These are phyloP conservation scores for Puffinus mauretanicus DNA, from an alignment of 2,113 vertebrate species.

Conservation along the genomic window DNA sequence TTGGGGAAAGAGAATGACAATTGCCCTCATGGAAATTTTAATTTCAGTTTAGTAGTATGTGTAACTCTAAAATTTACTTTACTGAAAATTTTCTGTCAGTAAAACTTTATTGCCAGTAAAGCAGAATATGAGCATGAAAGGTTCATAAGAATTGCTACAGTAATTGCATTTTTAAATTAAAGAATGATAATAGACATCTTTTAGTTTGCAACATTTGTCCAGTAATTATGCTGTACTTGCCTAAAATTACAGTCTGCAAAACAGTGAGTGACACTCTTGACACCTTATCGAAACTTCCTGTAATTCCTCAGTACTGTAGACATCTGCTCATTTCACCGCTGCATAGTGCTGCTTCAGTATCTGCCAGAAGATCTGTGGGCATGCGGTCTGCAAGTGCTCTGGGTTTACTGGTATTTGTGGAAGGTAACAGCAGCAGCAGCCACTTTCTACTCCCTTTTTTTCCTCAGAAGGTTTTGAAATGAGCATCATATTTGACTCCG, in stretches of 20 bases:
- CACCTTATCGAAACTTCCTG: background rate
- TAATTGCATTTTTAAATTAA: background rate
- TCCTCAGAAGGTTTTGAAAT: background rate
- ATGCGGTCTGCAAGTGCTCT: background rate
- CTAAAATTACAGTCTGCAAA: background rate
- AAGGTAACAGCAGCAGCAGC: background rate
- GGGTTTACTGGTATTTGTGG: background rate
- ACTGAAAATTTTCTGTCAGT: background rate
- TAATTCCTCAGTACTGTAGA: background rate
- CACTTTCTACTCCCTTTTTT: background rate
- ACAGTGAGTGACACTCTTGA: conserved; percentile 2
- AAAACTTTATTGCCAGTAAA: background rate
- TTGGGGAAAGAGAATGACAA: background rate
- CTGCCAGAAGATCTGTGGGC: background rate
- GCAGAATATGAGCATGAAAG: background rate
- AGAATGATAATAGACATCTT: background rate
- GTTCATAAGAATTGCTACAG: background rate
- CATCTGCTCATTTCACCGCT: conserved; percentile 2
- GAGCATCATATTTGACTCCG: background rate
- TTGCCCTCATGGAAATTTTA: background rate
- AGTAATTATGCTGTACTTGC: background rate
- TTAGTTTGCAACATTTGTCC: background rate
- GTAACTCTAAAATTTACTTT: background rate
- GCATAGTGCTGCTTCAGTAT: background rate
- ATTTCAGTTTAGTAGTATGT: background rate